Evolutionary conservation across 1,140 invertebrate genomes (phyloP).

Genomic region (Sinonovacula constricta): DNA sequence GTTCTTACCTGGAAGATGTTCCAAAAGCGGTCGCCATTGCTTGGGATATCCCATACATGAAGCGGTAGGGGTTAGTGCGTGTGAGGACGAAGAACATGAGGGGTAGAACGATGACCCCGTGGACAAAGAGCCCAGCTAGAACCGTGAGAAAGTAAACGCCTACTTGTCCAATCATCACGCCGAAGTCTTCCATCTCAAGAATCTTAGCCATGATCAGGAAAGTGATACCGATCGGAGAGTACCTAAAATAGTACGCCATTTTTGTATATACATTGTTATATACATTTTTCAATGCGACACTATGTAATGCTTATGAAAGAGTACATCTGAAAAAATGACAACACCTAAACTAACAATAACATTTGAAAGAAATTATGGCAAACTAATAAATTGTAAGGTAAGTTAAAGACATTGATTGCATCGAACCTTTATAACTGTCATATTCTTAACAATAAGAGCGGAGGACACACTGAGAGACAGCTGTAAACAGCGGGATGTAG

Average conservation of each 20-base stretch:
- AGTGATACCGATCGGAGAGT: conserved; percentile 94
- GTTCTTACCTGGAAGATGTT: conserved; percentile 78
- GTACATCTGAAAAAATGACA: no score
- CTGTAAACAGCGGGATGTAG: no score
- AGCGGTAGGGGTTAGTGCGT: conserved; percentile 81
- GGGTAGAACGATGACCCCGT: conserved; percentile 93
- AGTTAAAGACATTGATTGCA: no score
- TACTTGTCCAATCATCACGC: conserved; percentile 88
- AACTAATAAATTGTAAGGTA: no score
- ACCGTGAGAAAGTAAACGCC: conserved; percentile 96
- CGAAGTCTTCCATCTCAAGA: conserved; percentile 91
- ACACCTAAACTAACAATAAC: no score
- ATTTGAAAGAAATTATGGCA: no score
- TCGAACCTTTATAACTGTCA: no score
- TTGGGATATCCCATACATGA: conserved; percentile 82
- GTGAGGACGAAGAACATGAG: conserved; percentile 82
- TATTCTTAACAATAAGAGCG: no score
- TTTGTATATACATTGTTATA: no score
- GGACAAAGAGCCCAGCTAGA: conserved; percentile 90
- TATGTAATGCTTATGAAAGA: no score
- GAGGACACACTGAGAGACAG: no score
- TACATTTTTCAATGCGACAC: no score
- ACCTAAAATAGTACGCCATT: conserved; percentile 81
- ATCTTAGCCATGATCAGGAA: conserved; percentile 95
- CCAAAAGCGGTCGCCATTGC: conserved; percentile 83